Percentiles rank a stretch among this genome's conserved stretches.
Conservation (phyloP, 2,797 vertebrate genomes). For the Microtus agrestis region DNA sequence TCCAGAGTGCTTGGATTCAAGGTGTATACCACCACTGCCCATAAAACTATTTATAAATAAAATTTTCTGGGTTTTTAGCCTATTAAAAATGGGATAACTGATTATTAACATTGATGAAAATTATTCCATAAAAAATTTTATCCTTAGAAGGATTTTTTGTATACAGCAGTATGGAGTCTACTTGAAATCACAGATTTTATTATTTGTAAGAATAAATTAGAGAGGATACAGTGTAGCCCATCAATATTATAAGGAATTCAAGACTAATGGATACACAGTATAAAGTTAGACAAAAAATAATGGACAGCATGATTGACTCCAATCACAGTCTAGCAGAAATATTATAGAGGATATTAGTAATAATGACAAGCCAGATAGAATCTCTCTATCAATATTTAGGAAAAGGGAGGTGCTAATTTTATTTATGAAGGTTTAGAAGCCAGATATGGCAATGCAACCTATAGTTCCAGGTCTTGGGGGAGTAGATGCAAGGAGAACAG, state of each 20-base stretch:
- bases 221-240: background rate
- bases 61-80: background rate
- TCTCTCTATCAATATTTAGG: background rate
- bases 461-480: accelerated
- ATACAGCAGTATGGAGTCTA: background rate
- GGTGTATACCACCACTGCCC: background rate
- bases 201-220: background rate
- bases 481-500: too few species aligned
- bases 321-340: background rate
- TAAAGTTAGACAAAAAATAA: background rate
- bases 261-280: background rate
- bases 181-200: background rate
- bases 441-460: background rate
- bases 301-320: background rate
- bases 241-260: background rate
- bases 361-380: background rate
- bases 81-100: background rate
- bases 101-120: background rate
- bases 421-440: background rate
- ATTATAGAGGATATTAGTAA: background rate
- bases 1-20: background rate
- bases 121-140: background rate
- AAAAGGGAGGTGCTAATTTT: background rate
- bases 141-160: background rate
- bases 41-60: background rate